phyloP scores from a whole-genome alignment of 2,888 invertebrate genomes.

The Nephrotoma guestfalica region DNA sequence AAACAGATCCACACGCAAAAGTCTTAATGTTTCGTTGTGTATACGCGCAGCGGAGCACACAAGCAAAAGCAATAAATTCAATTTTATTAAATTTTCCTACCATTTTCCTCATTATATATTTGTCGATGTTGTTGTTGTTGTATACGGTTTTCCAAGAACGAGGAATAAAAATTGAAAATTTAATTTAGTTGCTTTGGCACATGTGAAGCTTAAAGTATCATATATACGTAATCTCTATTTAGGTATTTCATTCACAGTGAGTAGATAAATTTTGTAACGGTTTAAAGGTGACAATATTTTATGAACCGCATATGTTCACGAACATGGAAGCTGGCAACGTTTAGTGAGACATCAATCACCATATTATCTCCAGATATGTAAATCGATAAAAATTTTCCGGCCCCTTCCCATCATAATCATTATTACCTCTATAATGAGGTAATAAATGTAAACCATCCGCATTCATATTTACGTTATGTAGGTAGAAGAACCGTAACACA shows the following conservation, averaged over 20 bases:
- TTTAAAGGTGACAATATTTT: neutral
- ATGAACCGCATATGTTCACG: neutral
- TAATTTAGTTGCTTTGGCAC: neutral
- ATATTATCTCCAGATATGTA: neutral
- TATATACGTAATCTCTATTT: neutral
- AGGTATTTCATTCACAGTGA: neutral
- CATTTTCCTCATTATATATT: neutral
- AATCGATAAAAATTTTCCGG: neutral
- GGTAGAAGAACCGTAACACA: neutral
- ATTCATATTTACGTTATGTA: neutral
- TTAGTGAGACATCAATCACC: neutral
- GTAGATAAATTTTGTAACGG: neutral
- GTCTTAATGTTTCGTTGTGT: neutral
- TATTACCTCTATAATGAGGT: neutral
- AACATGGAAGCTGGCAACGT: neutral
- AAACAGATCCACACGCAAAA: neutral
- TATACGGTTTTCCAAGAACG: neutral
- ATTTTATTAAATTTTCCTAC: neutral
- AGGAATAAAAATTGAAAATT: neutral
- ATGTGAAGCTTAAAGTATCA: neutral
- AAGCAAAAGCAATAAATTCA: neutral
- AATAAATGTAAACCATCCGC: neutral
- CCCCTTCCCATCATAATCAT: neutral
- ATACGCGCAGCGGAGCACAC: neutral
- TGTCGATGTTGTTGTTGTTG: neutral